Conservation (phyloP, 1,140 invertebrate genomes). For the Eurosta solidaginis region DNA sequence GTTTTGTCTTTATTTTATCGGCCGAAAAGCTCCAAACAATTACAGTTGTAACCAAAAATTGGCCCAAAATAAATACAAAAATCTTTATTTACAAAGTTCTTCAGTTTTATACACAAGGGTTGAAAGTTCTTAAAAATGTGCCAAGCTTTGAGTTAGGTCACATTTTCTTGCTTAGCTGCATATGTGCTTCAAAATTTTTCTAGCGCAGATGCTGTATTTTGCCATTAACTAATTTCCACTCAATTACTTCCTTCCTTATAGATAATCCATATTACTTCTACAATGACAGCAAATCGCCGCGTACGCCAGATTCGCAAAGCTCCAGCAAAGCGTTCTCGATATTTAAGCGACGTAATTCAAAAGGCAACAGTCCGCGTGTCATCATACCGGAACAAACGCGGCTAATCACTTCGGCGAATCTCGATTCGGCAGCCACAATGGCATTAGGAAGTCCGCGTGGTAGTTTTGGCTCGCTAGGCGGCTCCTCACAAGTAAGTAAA, state of each 20-base stretch:
- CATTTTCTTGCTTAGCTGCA: too few relatives aligned
- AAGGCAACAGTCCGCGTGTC: constrained; percentile 48
- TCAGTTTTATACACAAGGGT: too few relatives aligned
- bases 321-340: constrained; percentile 53
- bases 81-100: too few relatives aligned
- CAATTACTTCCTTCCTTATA: constrained; percentile 35
- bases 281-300: constrained; percentile 57
- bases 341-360: constrained; percentile 55
- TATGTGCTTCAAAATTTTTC: too few relatives aligned
- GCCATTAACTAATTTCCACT: too few relatives aligned
- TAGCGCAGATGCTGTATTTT: too few relatives aligned
- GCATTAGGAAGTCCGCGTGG: constrained; percentile 54
- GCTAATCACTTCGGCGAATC: constrained; percentile 57
- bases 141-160: too few relatives aligned
- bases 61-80: too few relatives aligned
- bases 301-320: constrained; percentile 53
- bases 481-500: constrained; percentile 52
- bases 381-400: constrained; percentile 50
- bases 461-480: constrained; percentile 55
- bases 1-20: too few relatives aligned
- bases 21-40: too few relatives aligned
- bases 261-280: constrained; percentile 58
- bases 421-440: constrained; percentile 52
- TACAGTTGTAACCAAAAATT: too few relatives aligned
- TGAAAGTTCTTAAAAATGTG: too few relatives aligned